Evolutionary conservation across 30 jellyfish, hydroid and myxozoan genomes (phyloP).

Genomic region (Cassiopea xamachana): DNA sequence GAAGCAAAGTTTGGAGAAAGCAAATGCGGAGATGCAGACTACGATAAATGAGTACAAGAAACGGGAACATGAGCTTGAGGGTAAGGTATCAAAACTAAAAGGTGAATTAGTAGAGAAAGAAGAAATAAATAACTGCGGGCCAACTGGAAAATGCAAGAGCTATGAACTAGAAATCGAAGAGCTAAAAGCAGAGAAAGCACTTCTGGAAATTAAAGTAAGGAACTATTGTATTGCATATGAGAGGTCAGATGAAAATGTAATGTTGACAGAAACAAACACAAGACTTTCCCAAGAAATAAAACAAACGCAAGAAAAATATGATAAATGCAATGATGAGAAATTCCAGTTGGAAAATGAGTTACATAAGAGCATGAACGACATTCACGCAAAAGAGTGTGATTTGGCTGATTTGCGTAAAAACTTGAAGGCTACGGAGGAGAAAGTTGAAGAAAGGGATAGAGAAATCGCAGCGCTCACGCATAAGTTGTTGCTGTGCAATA

Average conservation of each 20-base stretch:
- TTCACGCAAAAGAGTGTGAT: neutral
- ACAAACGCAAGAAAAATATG: constrained; percentile 2
- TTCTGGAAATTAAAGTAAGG: constrained; percentile 21
- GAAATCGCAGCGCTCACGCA: neutral
- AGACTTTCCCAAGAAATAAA: constrained; percentile 2
- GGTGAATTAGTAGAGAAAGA: neutral
- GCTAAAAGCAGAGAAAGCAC: constrained; percentile 7
- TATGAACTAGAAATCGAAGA: constrained; percentile 13
- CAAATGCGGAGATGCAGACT: constrained; percentile 3
- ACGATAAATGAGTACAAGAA: neutral
- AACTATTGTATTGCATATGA: constrained; percentile 4
- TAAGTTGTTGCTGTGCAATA: neutral
- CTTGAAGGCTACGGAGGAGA: constrained; percentile 1
- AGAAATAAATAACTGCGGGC: neutral
- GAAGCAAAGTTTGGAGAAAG: neutral
- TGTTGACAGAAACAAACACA: constrained; percentile 8
- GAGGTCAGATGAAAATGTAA: constrained; percentile 8
- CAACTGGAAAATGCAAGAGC: neutral
- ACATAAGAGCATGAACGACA: neutral
- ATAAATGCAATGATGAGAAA: constrained; percentile 1
- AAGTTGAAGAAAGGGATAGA: constrained; percentile 14
- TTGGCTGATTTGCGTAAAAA: constrained; percentile 9
- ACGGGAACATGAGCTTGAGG: neutral
- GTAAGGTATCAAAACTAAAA: neutral
- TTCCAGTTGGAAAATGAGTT: constrained; percentile 1